A percentile compares a stretch with the other conserved stretches of the same genome.
Evolutionary conservation across 2,113 vertebrate genomes (phyloP).

Genomic region (Noctilio leporinus): DNA sequence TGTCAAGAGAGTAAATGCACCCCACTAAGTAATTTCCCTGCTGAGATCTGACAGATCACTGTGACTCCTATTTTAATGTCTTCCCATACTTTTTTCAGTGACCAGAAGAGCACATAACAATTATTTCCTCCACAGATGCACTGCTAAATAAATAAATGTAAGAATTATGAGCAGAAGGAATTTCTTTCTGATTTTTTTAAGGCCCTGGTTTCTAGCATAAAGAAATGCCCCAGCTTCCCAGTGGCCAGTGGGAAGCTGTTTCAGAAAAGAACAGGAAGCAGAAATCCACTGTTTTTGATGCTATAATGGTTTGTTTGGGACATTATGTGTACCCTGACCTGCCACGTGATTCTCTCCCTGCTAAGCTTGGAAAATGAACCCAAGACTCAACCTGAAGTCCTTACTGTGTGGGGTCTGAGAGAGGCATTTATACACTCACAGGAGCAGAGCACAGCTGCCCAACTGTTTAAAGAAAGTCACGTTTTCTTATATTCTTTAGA

Average conservation of each 20-base stretch:
- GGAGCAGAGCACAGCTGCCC: neutral
- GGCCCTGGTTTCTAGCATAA: slow-evolving; percentile 82
- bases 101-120: neutral
- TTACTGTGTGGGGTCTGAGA: neutral
- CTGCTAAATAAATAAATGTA: neutral
- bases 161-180: neutral
- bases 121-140: neutral
- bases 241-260: slow-evolving; percentile 85
- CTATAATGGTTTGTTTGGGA: slow-evolving; percentile 86
- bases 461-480: neutral
- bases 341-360: slow-evolving; percentile 81
- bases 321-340: slow-evolving; percentile 80
- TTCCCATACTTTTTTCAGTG: neutral
- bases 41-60: neutral
- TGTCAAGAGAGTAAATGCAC: neutral
- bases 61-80: neutral
- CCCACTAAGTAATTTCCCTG: neutral
- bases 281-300: slow-evolving; percentile 82
- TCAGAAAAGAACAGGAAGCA: slow-evolving; percentile 77
- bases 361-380: slow-evolving; percentile 66
- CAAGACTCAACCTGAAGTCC: neutral
- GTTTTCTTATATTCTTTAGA: neutral
- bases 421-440: neutral
- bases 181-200: slow-evolving; percentile 67
- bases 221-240: slow-evolving; percentile 79